Conservation (phyloP, 2,888 invertebrate genomes). For the Acanthococcus lagerstroemiae region DNA sequence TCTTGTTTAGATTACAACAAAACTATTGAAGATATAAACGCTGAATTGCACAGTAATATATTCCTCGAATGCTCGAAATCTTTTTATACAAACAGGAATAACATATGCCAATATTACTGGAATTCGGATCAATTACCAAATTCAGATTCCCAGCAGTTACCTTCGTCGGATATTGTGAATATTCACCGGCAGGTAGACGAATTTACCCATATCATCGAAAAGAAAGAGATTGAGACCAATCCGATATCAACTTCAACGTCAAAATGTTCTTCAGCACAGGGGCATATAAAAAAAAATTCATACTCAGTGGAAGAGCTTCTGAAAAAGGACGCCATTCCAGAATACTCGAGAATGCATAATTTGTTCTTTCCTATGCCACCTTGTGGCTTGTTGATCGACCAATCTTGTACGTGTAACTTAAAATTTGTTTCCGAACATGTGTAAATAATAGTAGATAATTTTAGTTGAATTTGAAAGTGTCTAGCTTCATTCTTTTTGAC, state of each 20-base stretch:
- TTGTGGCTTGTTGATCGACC: conserved; percentile 39
- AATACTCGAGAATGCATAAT: conserved; percentile 25
- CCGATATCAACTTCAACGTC: not conserved
- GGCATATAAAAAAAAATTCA: conserved; percentile 9
- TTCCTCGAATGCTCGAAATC: conserved; percentile 10
- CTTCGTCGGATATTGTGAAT: not conserved
- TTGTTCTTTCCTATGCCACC: conserved; percentile 37
- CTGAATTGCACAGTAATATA: conserved; percentile 10
- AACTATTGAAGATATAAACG: conserved; percentile 10
- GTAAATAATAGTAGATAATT: too few relatives aligned
- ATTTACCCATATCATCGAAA: not conserved
- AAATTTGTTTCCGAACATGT: conserved; percentile 30
- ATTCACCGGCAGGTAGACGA: not conserved
- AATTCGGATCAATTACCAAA: not conserved
- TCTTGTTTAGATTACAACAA: conserved; percentile 8
- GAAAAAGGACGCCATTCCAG: conserved; percentile 34
- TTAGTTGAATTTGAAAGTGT: too few relatives aligned
- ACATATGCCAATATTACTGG: conserved; percentile 12
- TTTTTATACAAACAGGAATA: conserved; percentile 5
- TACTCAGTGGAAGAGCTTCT: conserved; percentile 36
- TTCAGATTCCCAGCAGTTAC: conserved; percentile 12
- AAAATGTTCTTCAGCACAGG: not conserved
- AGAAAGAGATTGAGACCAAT: too few relatives aligned
- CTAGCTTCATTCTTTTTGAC: too few relatives aligned
- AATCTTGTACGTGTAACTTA: conserved; percentile 37